Base-by-base conservation (phyloP, 1,140 invertebrate species). In the Zaprionus tsacasi region DNA sequence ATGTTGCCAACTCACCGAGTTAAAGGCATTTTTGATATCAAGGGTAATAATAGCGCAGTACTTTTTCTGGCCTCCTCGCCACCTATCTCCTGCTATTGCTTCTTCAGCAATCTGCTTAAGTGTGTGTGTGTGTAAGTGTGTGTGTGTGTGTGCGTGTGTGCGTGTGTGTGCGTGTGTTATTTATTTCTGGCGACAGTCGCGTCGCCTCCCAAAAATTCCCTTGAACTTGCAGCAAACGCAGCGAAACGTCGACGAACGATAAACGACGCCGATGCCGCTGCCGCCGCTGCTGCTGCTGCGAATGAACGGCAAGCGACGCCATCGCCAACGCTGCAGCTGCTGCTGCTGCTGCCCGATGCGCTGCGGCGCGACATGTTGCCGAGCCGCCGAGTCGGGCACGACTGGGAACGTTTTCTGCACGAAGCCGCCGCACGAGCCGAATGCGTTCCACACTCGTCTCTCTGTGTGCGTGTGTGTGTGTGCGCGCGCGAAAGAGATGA, bases 211-310 rank as follows among this genome's bases (percentile, higher is more conserved):
- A 33, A 45, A 50, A 74, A 70, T 81, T 81, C 70, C 79, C 79
- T 81, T 81, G 79, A 81, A 81, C 79, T 81, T 81, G 58, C 58
- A 60, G 56, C 33, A 58, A 25, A 25, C 38, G 15, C 17, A 27
- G 57, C 57, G 21, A 25, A 21, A 12, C 11, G 50, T 12, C 48
- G 40, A 45, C 45, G 45, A 50, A 50, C 17, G 45, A 25, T 25
- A 17, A 50, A 50, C 40, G 40, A 50, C 17, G 45, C 17, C 17
- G 45, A 15, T 7, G 15, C 6, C 17, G 17, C 5, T 8, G 43
- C 43, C 15, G 13, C 6, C 6, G 43, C 15, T 8, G 10, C 15
- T 21, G 45, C 17, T 3, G n/a, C 7, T 45, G n/a, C 6, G 6
- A n/a, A 43, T 17, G 45, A 48, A 48, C 45, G 45, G 45, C 17